Base-by-base conservation (phyloP, 2,113 vertebrate genomes). In the Marcusenius ussheri region DNA sequence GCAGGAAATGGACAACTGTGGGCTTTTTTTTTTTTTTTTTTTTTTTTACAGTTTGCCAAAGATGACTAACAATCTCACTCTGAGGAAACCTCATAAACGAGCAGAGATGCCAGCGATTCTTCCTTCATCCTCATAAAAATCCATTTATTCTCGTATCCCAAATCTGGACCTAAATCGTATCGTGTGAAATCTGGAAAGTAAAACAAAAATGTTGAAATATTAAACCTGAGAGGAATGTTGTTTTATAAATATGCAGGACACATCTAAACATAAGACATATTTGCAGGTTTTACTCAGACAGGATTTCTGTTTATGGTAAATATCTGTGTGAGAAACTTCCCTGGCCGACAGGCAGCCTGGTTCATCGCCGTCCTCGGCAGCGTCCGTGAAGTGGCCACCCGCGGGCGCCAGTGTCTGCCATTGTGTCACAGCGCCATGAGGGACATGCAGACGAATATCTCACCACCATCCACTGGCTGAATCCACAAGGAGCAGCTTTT, bases 211-310 rank as follows among this genome's bases (percentile, higher is more conserved):
- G 19, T 45, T 62, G 35, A 45, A 58, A 88, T 45, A 58, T 35
- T 39, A 39, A 62, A 62, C 87, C 58, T 19, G 24, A 88, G 5
- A 45, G 27, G 27, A 42, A 4, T 51, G 24, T 24, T 89, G 49
- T 83, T 88, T 66, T 88, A 66, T 62, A 88, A 88, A 88, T 86
- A 88, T 10, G 15, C n/a, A 77, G 62, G 62, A 31, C 46, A 51
- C 46, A 35, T 77, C 17, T 35, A 50, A 24, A 74, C 46, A 1
- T 7, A 46, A n/a, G 0, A 42, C 53, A 66, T 17, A 9, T 80
- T 6, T 27, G 45, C 21, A 15, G 46, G 5, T 51, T 50, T 80
- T 89, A 50, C 74, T 39, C 35, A 42, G 35, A 15, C 74, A 19
- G 13, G 35, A 80, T 8, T 80, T 80, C 74, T 42, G 10, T 70